Evolutionary conservation across 2,797 vertebrate species (phyloP), one percentile per base, ranked within the genome.

Genomic region (Pangasius sanitwongsei): DNA sequence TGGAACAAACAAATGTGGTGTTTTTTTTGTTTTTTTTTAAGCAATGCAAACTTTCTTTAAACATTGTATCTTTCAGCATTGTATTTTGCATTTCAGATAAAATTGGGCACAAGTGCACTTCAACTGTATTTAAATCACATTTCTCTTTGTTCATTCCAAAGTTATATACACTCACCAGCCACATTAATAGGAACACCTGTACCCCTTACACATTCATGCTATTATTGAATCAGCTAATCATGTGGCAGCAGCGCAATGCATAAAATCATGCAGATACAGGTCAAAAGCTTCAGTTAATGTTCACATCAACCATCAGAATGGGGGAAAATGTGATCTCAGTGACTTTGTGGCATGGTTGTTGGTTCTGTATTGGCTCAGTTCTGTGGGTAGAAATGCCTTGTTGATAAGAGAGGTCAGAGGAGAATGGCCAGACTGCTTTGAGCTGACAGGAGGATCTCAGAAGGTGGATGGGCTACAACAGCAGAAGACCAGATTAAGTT

Each of bases 311-410:
- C 50, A 57, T 81, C 9, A 57, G 31, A 57, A 81, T 57, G 50
- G 9, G 12, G 4, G n/a, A 55, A 31, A 18, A 80, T 55, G n/a
- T 57, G 5, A 57, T 81, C n/a, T 11, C 31, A 23, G 16, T 80
- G 18, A 80, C 4, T 80, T 57, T 37, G 74, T n/a, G 18, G 8
- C 9, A 81, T 23, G 53, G 50, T 37, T 82, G 80, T 41, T 59
- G 20, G 80, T 25, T 82, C 2, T 41, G 41, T 82, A 18, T 80
- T 78, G 28, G 25, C 23, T 81, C 11, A 57, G 31, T 18, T 53
- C 34, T 23, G 87, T 53, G 86, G 88, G 86, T 87, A 61, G 87
- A 59, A 88, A 13, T 72, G n/a, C 53, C 31, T 87, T 44, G 15
- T 23, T 81, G 55, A 82, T 82, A 2, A 61, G 16, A 83, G 23